phyloP scores from a whole-genome alignment of 2,888 invertebrate genomes.

The Griposia aprilina region DNA sequence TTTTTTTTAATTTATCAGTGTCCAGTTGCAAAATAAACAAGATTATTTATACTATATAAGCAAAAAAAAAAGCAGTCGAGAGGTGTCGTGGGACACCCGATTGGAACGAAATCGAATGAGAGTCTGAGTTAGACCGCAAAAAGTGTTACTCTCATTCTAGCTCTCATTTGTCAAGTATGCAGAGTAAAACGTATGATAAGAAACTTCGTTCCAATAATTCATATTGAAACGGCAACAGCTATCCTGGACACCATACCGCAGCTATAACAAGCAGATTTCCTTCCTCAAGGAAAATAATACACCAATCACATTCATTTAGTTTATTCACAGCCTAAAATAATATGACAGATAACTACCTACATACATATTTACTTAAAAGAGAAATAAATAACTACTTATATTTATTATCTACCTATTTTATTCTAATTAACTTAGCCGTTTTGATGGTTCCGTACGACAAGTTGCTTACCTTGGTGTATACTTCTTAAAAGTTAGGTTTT shows the following conservation, averaged over 20 bases:
- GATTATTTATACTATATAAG: background rate
- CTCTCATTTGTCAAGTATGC: background rate
- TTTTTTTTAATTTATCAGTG: background rate
- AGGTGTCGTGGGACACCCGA: background rate
- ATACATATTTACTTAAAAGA: background rate
- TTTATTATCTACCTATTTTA: background rate
- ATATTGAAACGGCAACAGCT: conserved; percentile 8
- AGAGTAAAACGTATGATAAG: background rate
- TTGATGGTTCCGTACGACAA: background rate
- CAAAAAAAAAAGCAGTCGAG: too few species aligned
- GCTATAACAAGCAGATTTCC: conserved; percentile 12
- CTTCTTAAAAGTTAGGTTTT: background rate
- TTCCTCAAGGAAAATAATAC: conserved; percentile 62
- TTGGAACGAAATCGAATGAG: background rate
- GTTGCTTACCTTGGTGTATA: background rate
- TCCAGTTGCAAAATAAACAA: background rate
- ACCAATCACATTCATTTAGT: conserved; percentile 46
- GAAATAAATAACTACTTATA: conserved; percentile 46
- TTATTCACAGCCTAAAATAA: conserved; percentile 70
- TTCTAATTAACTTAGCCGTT: background rate
- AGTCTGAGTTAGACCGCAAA: too few species aligned
- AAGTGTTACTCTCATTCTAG: too few species aligned
- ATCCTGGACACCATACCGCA: background rate
- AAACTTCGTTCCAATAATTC: background rate
- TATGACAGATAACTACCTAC: conserved; percentile 25